Base-by-base conservation (phyloP, 2,888 invertebrate genomes). In the Melinaea menophilus region DNA sequence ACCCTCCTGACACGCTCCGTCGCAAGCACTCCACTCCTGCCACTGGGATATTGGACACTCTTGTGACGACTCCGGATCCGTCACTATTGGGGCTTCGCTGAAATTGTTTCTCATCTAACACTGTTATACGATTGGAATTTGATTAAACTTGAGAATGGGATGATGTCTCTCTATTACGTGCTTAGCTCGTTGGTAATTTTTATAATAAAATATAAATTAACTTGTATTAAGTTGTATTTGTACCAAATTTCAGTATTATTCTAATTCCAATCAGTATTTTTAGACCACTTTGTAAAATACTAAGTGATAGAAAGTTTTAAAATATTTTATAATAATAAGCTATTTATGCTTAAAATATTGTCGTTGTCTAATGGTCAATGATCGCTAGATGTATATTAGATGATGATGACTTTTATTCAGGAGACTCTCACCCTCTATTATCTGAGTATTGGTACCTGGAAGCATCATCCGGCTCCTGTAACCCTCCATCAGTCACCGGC, bases 361-460 rank as follows among this genome's bases (percentile, higher is more conserved):
- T 41, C 9, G 41, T 1, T 5, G 5, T 41, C 48, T 48, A 22
- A 48, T 48, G 55, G 55, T 7, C 2, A 22, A 55, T 55, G 34
- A 9, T 55, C 7, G 7, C 4, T 31, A 11, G 9, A 34, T 22
- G 35, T 2, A 4, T 59, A 55, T 57, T 62, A 59, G 46, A 45
- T 54, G 58, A 33, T 55, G 58, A 63, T 55, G 75, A 78, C 73
- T 87, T 88, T 86, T 51, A 51, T 31, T 51, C 31, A 51, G 31
- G 51, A 51, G 41, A 90, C 88, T 88, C 81, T 80, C 82, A 79
- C 70, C 71, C 73, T 73, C 79, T 78, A 81, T 79, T 82, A 73
- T 84, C 81, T 78, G 84, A 76, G 73, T 79, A 82, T 82, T 85
- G 88, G 81, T 90, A 90, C 90, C 90, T 90, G 86, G 90, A 88